phyloP scores from a whole-genome alignment of 2,888 invertebrate species.

The Eilema depressum region DNA sequence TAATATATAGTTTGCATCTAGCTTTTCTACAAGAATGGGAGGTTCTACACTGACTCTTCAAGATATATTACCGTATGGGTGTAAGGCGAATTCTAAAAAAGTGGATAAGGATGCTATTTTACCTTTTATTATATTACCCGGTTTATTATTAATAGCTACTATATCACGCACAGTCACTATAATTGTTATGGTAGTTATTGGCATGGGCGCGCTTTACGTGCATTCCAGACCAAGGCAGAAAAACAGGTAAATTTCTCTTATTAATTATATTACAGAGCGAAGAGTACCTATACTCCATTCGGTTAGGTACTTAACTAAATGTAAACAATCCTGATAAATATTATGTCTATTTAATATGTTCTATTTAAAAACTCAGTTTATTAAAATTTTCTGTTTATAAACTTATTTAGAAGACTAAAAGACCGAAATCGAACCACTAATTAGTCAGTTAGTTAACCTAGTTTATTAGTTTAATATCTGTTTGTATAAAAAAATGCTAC shows the following conservation, averaged over 20 bases:
- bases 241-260: constrained; percentile 69
- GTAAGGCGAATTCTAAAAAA: constrained; percentile 68
- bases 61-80: constrained; percentile 69
- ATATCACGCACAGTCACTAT: constrained; percentile 73
- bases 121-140: constrained; percentile 78
- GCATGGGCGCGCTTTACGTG: constrained; percentile 78
- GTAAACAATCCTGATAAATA: too few relatives aligned
- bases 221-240: constrained; percentile 79
- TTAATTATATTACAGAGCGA: background rate
- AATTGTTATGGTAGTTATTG: constrained; percentile 75
- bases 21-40: constrained; percentile 57
- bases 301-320: too few relatives aligned
- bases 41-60: constrained; percentile 66
- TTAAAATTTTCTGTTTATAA: too few relatives aligned
- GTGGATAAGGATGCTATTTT: constrained; percentile 72
- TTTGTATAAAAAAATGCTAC: too few relatives aligned
- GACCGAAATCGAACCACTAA: too few relatives aligned
- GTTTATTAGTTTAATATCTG: too few relatives aligned
- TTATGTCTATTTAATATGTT: too few relatives aligned
- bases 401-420: too few relatives aligned
- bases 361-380: too few relatives aligned
- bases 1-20: background rate
- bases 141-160: constrained; percentile 71
- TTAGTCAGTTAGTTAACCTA: too few relatives aligned
- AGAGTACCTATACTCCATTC: too few relatives aligned